Evolutionary conservation across 2,797 vertebrate genomes (phyloP).

Genomic region (Tympanoctomys barrerae): DNA sequence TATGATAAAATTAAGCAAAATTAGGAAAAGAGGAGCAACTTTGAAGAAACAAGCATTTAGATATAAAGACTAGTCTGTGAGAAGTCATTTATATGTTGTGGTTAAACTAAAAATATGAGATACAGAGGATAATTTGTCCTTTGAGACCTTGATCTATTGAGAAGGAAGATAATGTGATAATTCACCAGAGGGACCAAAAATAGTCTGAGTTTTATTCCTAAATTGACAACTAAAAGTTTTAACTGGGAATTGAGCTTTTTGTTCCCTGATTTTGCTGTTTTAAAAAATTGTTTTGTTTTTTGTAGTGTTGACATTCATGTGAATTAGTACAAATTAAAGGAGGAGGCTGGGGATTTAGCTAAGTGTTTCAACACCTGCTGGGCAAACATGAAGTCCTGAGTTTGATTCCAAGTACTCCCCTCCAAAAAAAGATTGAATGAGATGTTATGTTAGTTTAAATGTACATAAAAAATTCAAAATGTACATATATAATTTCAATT

Average conservation of each 20-base stretch:
- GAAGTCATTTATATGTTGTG: constrained; percentile 46
- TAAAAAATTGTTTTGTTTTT: constrained; percentile 11
- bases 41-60: constrained; percentile 59
- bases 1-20: constrained; percentile 37
- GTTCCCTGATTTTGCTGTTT: not conserved
- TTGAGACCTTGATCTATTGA: constrained; percentile 52
- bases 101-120: constrained; percentile 11
- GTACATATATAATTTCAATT: not conserved
- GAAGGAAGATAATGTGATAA: constrained; percentile 56
- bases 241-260: constrained; percentile 18
- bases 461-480: not conserved
- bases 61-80: constrained; percentile 55
- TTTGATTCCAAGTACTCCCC: too few species aligned
- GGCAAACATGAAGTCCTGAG: too few species aligned
- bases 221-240: constrained; percentile 53
- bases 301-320: not conserved
- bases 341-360: too few species aligned
- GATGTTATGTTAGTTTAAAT: constrained; percentile 25
- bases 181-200: not conserved
- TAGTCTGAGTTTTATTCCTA: constrained; percentile 36
- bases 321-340: not conserved
- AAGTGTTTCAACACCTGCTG: too few species aligned
- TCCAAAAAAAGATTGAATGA: not conserved
- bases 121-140: constrained; percentile 17
- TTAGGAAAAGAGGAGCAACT: constrained; percentile 40